Conservation (phyloP, 2,113 vertebrate genomes). For the Gopherus flavomarginatus region DNA sequence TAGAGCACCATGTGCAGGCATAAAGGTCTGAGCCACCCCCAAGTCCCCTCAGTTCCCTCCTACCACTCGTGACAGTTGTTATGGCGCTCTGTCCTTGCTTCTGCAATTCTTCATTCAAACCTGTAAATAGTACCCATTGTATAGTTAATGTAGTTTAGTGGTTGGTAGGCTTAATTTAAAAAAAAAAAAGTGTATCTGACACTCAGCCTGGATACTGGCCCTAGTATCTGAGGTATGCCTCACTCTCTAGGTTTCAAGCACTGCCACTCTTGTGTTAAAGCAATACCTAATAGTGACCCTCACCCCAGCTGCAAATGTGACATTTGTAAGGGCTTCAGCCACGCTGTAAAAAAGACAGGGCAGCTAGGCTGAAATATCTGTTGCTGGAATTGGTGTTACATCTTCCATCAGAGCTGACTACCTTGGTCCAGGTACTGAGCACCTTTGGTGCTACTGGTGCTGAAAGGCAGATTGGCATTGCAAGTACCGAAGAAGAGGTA, state of each 20-base stretch:
- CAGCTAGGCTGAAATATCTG: neutral
- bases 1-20: neutral
- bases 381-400: neutral
- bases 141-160: neutral
- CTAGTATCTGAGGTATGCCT: neutral
- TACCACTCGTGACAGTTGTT: neutral
- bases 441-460: neutral
- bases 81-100: neutral
- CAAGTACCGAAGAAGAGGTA: neutral
- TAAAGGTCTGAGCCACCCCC: neutral
- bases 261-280: neutral
- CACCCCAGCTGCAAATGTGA: neutral
- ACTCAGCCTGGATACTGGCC: neutral
- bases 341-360: neutral
- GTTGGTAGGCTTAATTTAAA: neutral
- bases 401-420: neutral
- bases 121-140: neutral
- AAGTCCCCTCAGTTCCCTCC: neutral
- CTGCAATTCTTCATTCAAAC: neutral
- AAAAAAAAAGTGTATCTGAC: neutral
- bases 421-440: neutral
- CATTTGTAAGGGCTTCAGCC: neutral
- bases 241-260: neutral
- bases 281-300: neutral
- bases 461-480: neutral